These are phyloP conservation scores for Aphodius sticticus DNA, from an alignment of 2,888 invertebrate genomes.

Conservation along the genomic window DNA sequence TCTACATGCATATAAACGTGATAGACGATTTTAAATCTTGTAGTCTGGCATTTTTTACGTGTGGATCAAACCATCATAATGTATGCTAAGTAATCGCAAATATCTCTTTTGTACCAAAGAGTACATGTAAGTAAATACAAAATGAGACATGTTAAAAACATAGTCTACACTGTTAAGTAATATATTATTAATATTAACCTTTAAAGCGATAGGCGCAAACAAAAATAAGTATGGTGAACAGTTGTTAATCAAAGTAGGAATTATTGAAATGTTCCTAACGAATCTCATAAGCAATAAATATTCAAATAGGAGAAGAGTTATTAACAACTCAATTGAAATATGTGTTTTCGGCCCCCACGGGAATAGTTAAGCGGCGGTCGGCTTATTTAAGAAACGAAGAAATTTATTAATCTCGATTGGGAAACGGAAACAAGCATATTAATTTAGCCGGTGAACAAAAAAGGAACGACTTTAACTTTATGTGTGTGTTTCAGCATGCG, in stretches of 20 bases:
- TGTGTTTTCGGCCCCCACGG: not conserved
- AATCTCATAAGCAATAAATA: constrained; percentile 10
- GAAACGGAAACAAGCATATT: constrained; percentile 45
- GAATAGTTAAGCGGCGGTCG: not conserved
- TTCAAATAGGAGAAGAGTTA: constrained; percentile 34
- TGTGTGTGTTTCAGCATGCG: not conserved
- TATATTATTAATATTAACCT: not conserved
- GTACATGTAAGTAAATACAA: too few relatives aligned
- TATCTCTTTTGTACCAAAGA: too few relatives aligned
- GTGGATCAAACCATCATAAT: too few relatives aligned
- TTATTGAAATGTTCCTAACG: constrained; percentile 4
- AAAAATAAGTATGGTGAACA: not conserved
- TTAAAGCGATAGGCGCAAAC: not conserved
- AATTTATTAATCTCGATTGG: constrained; percentile 45
- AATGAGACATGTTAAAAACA: too few relatives aligned
- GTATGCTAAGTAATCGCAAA: too few relatives aligned
- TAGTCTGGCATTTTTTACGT: too few relatives aligned
- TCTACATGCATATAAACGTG: too few relatives aligned
- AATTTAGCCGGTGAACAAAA: constrained; percentile 36
- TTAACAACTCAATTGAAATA: constrained; percentile 23
- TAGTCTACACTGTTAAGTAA: too few relatives aligned
- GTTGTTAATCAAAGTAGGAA: not conserved
- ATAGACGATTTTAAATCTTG: too few relatives aligned
- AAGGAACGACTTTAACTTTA: not conserved
- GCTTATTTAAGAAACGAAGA: constrained; percentile 38